phyloP scores from a whole-genome alignment of 2,797 vertebrate genomes.

The Ptychadena robeensis region DNA sequence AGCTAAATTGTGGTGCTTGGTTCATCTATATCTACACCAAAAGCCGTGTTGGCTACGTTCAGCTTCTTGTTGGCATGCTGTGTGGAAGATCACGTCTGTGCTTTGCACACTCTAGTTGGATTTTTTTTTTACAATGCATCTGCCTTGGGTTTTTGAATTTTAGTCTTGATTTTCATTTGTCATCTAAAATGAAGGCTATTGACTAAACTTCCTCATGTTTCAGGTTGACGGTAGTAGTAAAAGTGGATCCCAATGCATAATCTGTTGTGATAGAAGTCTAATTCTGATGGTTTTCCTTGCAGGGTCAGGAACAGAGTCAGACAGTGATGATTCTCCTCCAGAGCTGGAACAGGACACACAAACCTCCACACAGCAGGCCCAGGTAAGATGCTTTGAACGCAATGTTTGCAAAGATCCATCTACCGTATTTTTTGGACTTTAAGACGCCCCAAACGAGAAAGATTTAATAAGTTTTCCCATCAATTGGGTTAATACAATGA shows the following conservation, averaged over 20 bases:
- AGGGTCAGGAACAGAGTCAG: constrained; percentile 97
- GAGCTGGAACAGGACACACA: constrained; percentile 96
- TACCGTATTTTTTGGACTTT: too few species aligned
- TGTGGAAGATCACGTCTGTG: too few species aligned
- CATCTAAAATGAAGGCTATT: neutral
- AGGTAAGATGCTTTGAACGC: constrained; percentile 82
- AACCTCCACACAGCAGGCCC: constrained; percentile 95
- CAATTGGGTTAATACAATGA: too few species aligned
- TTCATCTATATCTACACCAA: neutral
- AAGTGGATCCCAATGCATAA: neutral
- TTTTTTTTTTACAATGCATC: too few species aligned
- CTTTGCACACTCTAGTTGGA: too few species aligned
- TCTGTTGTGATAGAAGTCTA: neutral
- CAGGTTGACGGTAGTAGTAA: neutral
- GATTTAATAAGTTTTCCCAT: too few species aligned
- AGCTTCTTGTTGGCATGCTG: too few species aligned
- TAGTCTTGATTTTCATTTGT: too few species aligned
- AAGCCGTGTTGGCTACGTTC: too few species aligned
- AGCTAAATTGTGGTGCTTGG: neutral
- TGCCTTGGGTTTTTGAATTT: too few species aligned
- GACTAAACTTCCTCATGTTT: neutral
- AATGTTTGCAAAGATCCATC: too few species aligned
- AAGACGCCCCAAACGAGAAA: too few species aligned
- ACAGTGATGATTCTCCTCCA: constrained; percentile 97
- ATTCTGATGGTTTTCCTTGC: constrained; percentile 14